phyloP scores from a whole-genome alignment of 2,113 vertebrate species.

The Mobula birostris region DNA sequence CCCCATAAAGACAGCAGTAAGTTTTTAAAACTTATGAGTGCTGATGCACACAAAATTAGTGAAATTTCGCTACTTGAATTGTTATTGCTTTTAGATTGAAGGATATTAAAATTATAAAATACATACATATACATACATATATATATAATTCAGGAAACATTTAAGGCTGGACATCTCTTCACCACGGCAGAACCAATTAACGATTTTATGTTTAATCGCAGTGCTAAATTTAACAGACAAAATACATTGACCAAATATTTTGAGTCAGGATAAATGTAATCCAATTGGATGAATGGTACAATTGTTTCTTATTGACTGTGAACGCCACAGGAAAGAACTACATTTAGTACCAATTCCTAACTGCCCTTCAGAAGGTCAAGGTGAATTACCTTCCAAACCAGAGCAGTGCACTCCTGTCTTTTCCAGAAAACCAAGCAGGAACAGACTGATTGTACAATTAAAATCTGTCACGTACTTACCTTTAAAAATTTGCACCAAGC shows the following conservation, averaged over 20 bases:
- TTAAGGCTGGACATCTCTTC: background rate
- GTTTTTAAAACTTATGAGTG: background rate
- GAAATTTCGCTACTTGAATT: background rate
- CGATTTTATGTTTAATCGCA: background rate
- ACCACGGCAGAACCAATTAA: background rate
- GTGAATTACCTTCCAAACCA: too few relatives aligned
- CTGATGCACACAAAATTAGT: background rate
- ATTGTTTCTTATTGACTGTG: background rate
- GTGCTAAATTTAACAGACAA: background rate
- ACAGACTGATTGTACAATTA: background rate
- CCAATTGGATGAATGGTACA: background rate
- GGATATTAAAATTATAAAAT: background rate
- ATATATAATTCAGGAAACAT: background rate
- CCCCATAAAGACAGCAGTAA: background rate
- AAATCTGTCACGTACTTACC: constrained; percentile 56
- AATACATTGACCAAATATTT: background rate
- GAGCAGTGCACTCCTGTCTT: background rate
- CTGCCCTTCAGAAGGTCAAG: too few relatives aligned
- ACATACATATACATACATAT: background rate
- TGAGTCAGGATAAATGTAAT: background rate
- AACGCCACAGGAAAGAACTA: too few relatives aligned
- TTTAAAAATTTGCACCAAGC: constrained; percentile 82
- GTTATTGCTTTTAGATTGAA: background rate
- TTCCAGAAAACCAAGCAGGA: background rate
- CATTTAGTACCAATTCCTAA: too few relatives aligned